Base-by-base conservation (phyloP, 2,797 vertebrate species). In the Gymnoscopelus microlampas region DNA sequence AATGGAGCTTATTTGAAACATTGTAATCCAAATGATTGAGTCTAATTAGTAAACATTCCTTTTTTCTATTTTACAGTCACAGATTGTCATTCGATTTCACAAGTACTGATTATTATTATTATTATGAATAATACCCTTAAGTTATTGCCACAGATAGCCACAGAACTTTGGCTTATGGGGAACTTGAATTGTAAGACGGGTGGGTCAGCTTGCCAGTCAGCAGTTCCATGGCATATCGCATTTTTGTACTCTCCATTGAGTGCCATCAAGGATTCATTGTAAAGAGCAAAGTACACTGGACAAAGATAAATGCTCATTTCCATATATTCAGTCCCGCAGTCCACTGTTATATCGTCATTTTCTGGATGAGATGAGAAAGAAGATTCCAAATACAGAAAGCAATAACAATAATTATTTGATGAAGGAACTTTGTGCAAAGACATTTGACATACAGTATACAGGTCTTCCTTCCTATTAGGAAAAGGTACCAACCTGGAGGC, bases 231-330 rank as follows among this genome's bases (percentile, higher is more conserved):
- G 67, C 94, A 95, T 3, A 53, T 24, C 0, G 23, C 3, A 2
- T 35, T 77, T 9, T 0, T 35, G 5, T 80, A 39, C 68, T 86
- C 68, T 55, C 79, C 78, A 53, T 94, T 95, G 63, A 93, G 87
- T 26, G 90, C 91, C 90, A 95, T 87, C 63, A 91, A 76, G 2
- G 87, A 75, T 80, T 93, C 90, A 0, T 94, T 94, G 82, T 93
- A 94, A 44, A 80, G 80, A 35, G 79, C 68, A 4, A 87, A 85
- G 82, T 94, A 95, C 14, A 95, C 24, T 0, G 94, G 93, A 58
- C 94, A 95, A 29, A 94, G 24, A 50, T 76, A 85, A 70, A 95
- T 89, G 53, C 66, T 83, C 75, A 94, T 63, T 54, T 77, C 77
- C 82, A 95, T 91, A n/a, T 13, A 26, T 48, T 88, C 11, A 13